Conservation (phyloP, 2,113 vertebrate species). For the Catharus fuscescens region DNA sequence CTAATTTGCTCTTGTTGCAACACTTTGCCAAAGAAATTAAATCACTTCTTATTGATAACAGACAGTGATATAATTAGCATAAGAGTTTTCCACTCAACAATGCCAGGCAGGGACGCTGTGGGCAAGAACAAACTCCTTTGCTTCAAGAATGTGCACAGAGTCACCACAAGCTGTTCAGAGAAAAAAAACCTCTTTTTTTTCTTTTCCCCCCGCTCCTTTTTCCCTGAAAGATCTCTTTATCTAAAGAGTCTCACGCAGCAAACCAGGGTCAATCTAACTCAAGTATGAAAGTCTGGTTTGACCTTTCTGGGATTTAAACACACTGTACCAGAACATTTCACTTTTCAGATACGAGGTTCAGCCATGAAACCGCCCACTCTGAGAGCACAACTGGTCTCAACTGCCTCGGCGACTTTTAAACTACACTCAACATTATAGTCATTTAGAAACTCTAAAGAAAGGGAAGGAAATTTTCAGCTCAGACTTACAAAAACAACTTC, state of each 20-base stretch:
- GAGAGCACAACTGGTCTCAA: conserved; percentile 18
- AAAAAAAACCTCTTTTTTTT: background rate
- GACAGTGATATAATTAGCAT: conserved; percentile 43
- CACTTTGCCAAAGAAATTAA: conserved; percentile 61
- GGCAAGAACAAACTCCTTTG: conserved; percentile 38
- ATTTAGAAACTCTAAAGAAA: conserved; percentile 54
- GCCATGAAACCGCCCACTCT: conserved; percentile 54
- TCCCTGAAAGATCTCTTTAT: conserved; percentile 53
- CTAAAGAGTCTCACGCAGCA: conserved; percentile 10
- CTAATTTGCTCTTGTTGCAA: conserved; percentile 49
- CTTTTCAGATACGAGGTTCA: conserved; percentile 41
- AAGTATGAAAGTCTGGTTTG: conserved; percentile 51
- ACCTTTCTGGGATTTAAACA: conserved; percentile 58
- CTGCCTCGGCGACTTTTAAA: conserved; percentile 38
- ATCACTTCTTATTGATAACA: conserved; percentile 57
- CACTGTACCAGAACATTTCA: conserved; percentile 21
- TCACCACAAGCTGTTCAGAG: background rate
- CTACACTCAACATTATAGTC: background rate
- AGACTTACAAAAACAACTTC: conserved; percentile 44
- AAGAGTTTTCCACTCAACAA: conserved; percentile 42
- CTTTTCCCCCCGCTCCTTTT: background rate
- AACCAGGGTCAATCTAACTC: conserved; percentile 44
- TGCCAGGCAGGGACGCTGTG: conserved; percentile 5
- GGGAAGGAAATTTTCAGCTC: conserved; percentile 18
- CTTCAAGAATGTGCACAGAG: conserved; percentile 24